Evolutionary conservation across 2,113 vertebrate species (phyloP).

Genomic region (Bambusicola thoracicus): DNA sequence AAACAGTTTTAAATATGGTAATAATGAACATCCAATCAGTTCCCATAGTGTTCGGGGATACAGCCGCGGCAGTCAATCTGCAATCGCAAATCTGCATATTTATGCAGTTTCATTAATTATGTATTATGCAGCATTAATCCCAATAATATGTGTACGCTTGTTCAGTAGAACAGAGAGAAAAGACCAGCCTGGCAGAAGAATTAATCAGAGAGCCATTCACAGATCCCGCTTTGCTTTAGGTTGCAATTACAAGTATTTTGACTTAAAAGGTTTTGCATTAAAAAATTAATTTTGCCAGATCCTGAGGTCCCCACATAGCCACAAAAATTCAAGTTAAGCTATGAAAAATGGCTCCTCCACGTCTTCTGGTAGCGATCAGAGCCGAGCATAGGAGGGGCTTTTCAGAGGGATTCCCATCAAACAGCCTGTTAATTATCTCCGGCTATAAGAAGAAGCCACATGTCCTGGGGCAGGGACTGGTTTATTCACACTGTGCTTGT

Average conservation of each 20-base stretch:
- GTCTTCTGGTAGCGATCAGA: slow-evolving; percentile 21
- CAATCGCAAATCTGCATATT: slow-evolving; percentile 79
- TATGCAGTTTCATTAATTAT: slow-evolving; percentile 75
- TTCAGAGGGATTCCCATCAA: slow-evolving; percentile 18
- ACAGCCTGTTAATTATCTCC: slow-evolving; percentile 10
- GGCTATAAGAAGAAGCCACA: not conserved
- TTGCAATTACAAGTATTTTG: slow-evolving; percentile 67
- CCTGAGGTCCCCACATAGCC: slow-evolving; percentile 33
- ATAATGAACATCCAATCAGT: slow-evolving; percentile 68
- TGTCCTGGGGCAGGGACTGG: not conserved
- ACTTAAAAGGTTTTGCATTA: slow-evolving; percentile 55
- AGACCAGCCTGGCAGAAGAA: slow-evolving; percentile 27
- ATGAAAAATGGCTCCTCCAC: slow-evolving; percentile 25
- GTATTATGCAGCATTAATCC: slow-evolving; percentile 65
- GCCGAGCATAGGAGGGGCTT: slow-evolving; percentile 16
- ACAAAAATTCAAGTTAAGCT: slow-evolving; percentile 27
- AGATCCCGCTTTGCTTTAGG: slow-evolving; percentile 6
- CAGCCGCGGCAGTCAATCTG: slow-evolving; percentile 64
- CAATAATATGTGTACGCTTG: slow-evolving; percentile 56
- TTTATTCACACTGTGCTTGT: not conserved
- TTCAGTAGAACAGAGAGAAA: slow-evolving; percentile 30
- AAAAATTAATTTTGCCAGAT: slow-evolving; percentile 52
- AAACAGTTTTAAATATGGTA: slow-evolving; percentile 49
- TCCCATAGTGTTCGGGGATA: slow-evolving; percentile 54
- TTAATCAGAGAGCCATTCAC: slow-evolving; percentile 37